These are phyloP conservation scores for Mohoua ochrocephala DNA, from an alignment of 2,113 vertebrate species.

Conservation along the genomic window DNA sequence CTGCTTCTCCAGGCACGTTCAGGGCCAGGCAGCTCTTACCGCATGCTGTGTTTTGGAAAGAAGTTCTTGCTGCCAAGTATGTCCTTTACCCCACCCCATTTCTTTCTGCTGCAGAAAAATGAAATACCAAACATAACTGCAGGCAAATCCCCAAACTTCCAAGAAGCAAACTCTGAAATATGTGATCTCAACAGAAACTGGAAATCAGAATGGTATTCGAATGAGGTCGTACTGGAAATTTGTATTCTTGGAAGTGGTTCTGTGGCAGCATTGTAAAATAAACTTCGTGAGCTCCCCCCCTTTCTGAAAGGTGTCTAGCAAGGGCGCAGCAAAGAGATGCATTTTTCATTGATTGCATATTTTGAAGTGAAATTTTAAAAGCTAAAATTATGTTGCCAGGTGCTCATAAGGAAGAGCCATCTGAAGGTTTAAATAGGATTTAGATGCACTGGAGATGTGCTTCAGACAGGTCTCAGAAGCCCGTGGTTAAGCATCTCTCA, in stretches of 20 bases:
- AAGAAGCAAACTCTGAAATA: neutral
- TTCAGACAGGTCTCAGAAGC: neutral
- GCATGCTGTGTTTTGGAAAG: neutral
- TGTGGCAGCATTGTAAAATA: neutral
- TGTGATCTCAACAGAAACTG: neutral
- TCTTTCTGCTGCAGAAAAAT: neutral
- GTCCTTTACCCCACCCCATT: neutral
- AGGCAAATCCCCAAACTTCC: neutral
- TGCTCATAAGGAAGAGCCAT: neutral
- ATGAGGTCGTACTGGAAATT: neutral
- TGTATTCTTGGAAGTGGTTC: neutral
- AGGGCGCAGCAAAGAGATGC: neutral
- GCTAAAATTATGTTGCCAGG: neutral
- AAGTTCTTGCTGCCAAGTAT: neutral
- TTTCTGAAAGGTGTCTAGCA: neutral
- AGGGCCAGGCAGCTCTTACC: neutral
- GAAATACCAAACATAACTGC: neutral
- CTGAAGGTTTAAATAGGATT: neutral
- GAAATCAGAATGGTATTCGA: neutral
- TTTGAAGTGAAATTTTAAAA: neutral
- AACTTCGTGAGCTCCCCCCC: neutral
- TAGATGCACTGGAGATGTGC: neutral
- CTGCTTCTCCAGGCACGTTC: neutral
- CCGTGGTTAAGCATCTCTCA: neutral
- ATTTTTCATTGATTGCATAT: neutral